These are phyloP conservation scores for Drosophila recens DNA, from an alignment of 2,888 invertebrate genomes.

Conservation along the genomic window DNA sequence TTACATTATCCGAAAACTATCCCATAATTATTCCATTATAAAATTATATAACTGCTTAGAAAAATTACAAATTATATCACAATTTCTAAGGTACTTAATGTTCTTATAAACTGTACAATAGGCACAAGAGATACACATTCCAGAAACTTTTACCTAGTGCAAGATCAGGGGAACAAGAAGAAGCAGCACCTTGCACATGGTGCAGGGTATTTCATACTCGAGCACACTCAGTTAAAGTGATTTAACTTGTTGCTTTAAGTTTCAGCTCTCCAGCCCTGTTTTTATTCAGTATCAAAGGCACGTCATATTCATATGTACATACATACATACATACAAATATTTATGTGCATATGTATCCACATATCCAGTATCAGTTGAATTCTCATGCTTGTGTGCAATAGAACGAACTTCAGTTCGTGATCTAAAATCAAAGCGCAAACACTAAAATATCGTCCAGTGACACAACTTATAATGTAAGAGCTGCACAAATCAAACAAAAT, in stretches of 20 bases:
- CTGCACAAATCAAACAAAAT: neutral
- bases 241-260: neutral
- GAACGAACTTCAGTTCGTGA: constrained; percentile 14
- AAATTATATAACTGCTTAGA: no score
- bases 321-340: neutral
- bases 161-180: no score
- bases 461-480: neutral
- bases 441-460: neutral
- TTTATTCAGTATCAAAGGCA: neutral
- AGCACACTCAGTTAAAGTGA: neutral
- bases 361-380: constrained; percentile 4
- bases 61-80: no score
- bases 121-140: no score
- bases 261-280: neutral
- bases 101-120: no score
- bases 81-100: no score
- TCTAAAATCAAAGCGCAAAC: neutral
- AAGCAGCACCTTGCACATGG: no score
- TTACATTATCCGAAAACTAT: no score
- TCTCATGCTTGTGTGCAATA: neutral
- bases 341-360: neutral
- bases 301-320: neutral
- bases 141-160: no score
- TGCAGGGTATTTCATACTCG: neutral
- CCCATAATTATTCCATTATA: no score